A percentile compares a stretch with the other conserved stretches of the same genome.
Conservation (phyloP, 2,113 vertebrate species). For the Pampusana beccarii region DNA sequence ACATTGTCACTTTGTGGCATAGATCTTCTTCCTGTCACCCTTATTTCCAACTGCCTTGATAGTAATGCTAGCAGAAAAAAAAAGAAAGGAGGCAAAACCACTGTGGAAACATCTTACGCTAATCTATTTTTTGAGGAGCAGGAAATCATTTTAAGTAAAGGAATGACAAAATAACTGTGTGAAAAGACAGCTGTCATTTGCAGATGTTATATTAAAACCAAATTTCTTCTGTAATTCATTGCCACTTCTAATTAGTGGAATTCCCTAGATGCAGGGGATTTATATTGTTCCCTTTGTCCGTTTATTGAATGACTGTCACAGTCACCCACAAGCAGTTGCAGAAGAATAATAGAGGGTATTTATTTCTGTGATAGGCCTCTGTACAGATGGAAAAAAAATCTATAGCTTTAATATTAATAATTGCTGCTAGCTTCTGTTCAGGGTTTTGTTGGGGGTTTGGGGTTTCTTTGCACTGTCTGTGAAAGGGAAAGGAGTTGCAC, state of each 20-base stretch:
- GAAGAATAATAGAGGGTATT: constrained; percentile 72
- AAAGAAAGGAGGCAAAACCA: background rate
- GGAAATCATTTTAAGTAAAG: constrained; percentile 62
- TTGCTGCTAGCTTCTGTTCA: constrained; percentile 38
- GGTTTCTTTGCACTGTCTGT: background rate
- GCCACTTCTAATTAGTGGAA: constrained; percentile 77
- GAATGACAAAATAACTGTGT: constrained; percentile 51
- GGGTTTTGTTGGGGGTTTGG: background rate
- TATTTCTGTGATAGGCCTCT: constrained; percentile 67
- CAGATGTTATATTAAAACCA: constrained; percentile 73
- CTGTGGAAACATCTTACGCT: background rate
- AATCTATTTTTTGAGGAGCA: background rate
- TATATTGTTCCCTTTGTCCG: constrained; percentile 74
- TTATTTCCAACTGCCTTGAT: background rate
- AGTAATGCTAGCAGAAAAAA: background rate
- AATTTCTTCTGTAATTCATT: constrained; percentile 74
- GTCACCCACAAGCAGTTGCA: constrained; percentile 68
- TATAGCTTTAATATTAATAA: constrained; percentile 60
- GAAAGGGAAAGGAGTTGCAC: background rate
- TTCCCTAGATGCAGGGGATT: constrained; percentile 69
- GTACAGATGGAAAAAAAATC: constrained; percentile 68
- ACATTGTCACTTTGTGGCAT: background rate
- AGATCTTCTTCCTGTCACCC: background rate
- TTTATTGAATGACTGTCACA: constrained; percentile 75
- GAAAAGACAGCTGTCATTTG: constrained; percentile 69